Base-by-base conservation (phyloP, 2,113 vertebrate species). In the Protobothrops mucrosquamatus region DNA sequence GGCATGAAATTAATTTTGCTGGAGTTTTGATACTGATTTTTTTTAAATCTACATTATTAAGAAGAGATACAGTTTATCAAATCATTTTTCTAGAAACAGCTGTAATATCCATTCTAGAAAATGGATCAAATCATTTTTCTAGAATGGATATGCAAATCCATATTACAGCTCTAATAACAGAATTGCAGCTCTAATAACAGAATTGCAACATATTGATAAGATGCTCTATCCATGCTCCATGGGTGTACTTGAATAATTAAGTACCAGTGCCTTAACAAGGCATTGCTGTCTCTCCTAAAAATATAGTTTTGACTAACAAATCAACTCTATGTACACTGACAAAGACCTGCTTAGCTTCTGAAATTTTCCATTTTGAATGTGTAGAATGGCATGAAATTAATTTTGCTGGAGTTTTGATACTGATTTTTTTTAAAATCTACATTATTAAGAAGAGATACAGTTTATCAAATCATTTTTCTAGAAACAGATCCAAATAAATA, bases 361-460 rank as follows among this genome's bases (percentile, higher is more conserved):
- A 93, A 94, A 93, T 23, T 4, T 48, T 92, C n/a, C 26, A 6
- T 94, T 95, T 95, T 92, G 94, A 94, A 52, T 92, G 46, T 9
- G 18, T 64, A 85, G 95, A 61, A 24, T 54, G 81, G 43, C 57
- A 20, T 92, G 92, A 91, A 89, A 89, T 95, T 94, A 94, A 93
- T 93, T 95, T 93, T 23, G 15, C 88, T 55, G 12, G 93, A 74
- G 86, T n/a, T 89, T 56, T 87, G 59, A 6, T 74, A 94, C 85
- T 61, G 59, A 90, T 85, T 94, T 81, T n/a, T 81, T 81, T 8
- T 1, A 34, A 95, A 91, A 61, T 57, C 88, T 55, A 0, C 8
- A 0, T 91, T 90, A 52, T 26, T 11, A 85, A 93, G 89, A 56
- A 92, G 46, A 87, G 39, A 93, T 91, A 93, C 69, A 85, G 89